Evolutionary conservation across 1,140 invertebrate genomes (phyloP), one percentile per base, ranked within the genome.

Genomic region (Marisa cornuarietis): DNA sequence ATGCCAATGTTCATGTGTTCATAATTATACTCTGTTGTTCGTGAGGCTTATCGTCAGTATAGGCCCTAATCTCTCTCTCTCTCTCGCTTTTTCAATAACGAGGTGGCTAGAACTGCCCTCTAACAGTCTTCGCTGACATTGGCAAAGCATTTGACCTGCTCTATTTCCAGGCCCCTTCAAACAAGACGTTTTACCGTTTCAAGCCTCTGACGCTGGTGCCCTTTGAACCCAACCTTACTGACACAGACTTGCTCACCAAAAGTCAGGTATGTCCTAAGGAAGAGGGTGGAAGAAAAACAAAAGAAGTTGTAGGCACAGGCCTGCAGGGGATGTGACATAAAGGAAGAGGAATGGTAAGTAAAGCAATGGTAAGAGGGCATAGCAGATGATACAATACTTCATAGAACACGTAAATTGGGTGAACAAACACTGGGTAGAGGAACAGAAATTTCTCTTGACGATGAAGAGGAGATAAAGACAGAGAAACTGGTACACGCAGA

Each of bases 131-230:
- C 31, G 31, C 0, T 42, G 31, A 42, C 31, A 42, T 0, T 6
- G 2, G 31, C 31, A 42, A 42, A 42, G 31, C 31, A 42, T 42
- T 0, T 42, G 31, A 42, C 31, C 31, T 73, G 78, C 22, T 74
- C 16, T 86, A 85, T 58, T 84, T 89, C 88, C 85, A 90, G 77
- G 74, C 81, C 42, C 87, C 86, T 61, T 78, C 81, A 4, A 81
- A 81, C 26, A 81, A 79, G 20, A 79, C 74, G 51, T 89, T 88
- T 79, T 72, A 98, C 0, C 95, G 94, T 1, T 99, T 99, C 91
- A 94, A 96, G 85, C 95, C 96, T 0, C 93, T 99, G 51, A 98
- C 98, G 0, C 91, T 98, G 82, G 96, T 95, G 31, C 98, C 98
- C 0, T 98, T 99, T 88, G 97, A 99, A 91, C 95, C 93, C 0